These are phyloP conservation scores for Campylorhamphus procurvoides DNA, from an alignment of 2,113 vertebrate species.

Conservation along the genomic window DNA sequence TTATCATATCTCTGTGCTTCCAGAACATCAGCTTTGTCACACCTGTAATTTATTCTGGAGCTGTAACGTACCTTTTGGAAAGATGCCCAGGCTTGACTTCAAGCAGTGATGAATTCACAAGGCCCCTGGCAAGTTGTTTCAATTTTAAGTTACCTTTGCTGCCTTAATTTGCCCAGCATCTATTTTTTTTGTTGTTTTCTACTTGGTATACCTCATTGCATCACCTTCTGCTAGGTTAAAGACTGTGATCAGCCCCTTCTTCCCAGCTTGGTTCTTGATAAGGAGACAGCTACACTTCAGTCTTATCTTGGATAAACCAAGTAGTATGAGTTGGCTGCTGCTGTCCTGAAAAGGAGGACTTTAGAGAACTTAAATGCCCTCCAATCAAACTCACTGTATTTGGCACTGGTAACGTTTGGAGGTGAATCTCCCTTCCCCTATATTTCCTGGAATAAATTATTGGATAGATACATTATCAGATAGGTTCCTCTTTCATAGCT, in stretches of 20 bases:
- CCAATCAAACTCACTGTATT: neutral
- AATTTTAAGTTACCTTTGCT: slow-evolving; percentile 13
- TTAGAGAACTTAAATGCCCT: neutral
- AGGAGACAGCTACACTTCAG: neutral
- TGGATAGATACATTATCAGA: accelerated
- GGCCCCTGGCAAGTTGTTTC: slow-evolving; percentile 15
- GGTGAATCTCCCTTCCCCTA: neutral
- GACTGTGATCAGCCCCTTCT: neutral
- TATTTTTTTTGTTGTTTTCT: neutral
- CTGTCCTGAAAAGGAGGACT: neutral
- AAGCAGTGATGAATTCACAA: slow-evolving; percentile 36
- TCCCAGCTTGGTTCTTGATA: neutral
- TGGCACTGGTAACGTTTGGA: neutral
- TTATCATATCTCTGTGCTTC: slow-evolving; percentile 41
- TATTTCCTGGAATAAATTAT: neutral
- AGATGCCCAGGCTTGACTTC: slow-evolving; percentile 44
- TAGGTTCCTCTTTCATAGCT: neutral
- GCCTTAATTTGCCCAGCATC: neutral
- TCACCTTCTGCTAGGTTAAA: neutral
- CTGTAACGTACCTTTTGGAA: slow-evolving; percentile 28
- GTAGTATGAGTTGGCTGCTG: neutral
- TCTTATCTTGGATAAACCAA: neutral
- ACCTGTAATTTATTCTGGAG: slow-evolving; percentile 62
- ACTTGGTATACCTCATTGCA: neutral
- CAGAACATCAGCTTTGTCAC: slow-evolving; percentile 56